These are phyloP conservation scores for Sinocyclocheilus rhinocerous DNA, from an alignment of 2,113 vertebrate genomes.

Conservation along the genomic window DNA sequence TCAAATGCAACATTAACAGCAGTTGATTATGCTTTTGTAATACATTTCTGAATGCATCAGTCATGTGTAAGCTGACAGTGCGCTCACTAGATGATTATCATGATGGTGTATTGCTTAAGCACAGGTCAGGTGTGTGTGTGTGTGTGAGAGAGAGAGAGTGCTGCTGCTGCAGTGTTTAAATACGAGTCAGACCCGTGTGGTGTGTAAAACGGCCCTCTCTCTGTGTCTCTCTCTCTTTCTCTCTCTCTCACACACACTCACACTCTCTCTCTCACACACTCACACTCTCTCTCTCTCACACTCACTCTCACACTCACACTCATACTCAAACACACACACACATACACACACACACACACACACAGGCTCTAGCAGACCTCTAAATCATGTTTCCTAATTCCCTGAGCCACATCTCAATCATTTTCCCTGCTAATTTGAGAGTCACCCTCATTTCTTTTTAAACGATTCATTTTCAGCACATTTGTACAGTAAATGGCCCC, in stretches of 20 bases:
- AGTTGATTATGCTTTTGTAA: background rate
- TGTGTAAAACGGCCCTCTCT: background rate
- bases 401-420: constrained; percentile 88
- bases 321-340: too few species aligned
- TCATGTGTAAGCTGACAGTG: constrained; percentile 31
- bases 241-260: too few species aligned
- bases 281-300: too few species aligned
- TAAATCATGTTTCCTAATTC: constrained; percentile 87
- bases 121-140: constrained; percentile 35
- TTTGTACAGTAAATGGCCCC: constrained; percentile 98
- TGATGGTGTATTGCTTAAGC: constrained; percentile 34
- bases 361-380: constrained; percentile 83
- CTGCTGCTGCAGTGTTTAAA: background rate
- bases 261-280: background rate
- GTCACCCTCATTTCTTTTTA: constrained; percentile 96
- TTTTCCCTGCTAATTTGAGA: constrained; percentile 89
- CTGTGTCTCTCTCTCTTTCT: too few species aligned
- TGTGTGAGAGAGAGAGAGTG: background rate
- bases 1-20: constrained; percentile 10
- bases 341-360: constrained; percentile 75
- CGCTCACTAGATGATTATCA: constrained; percentile 19
- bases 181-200: too few species aligned
- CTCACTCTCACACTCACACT: too few species aligned
- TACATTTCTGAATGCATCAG: constrained; percentile 13
- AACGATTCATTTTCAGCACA: constrained; percentile 96